Evolutionary conservation across 1,140 invertebrate species (phyloP).

Genomic region (Lucilia cuprina): DNA sequence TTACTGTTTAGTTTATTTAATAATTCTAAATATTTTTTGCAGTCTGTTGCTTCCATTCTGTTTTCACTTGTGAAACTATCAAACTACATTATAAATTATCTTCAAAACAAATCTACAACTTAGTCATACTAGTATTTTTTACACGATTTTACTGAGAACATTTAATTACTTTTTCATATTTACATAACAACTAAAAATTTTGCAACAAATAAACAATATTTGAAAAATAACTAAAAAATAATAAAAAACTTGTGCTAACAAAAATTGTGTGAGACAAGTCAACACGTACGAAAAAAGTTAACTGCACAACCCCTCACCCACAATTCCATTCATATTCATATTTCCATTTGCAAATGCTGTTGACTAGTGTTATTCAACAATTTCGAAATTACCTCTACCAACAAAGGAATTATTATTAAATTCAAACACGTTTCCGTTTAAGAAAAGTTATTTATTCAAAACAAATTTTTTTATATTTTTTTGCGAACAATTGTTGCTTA

Average conservation of each 20-base stretch:
- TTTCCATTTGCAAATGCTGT: neutral
- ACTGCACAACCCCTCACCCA: neutral
- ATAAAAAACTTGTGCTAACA: neutral
- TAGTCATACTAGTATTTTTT: too few relatives aligned
- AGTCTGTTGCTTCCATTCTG: neutral
- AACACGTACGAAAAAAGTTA: neutral
- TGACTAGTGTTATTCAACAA: neutral
- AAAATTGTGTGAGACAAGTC: neutral
- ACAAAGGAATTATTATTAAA: constrained; percentile 7
- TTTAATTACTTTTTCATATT: neutral
- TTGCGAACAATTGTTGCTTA: neutral
- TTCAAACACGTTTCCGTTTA: neutral
- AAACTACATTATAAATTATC: too few relatives aligned
- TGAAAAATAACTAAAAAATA: neutral
- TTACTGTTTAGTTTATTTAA: too few relatives aligned
- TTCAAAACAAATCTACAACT: too few relatives aligned
- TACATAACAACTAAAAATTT: neutral
- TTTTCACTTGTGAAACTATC: too few relatives aligned
- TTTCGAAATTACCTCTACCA: neutral
- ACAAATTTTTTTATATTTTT: neutral
- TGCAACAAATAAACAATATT: neutral
- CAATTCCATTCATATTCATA: neutral
- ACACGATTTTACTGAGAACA: neutral
- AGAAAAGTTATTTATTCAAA: neutral
- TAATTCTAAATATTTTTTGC: neutral